These are phyloP conservation scores for Corythornis vintsioides DNA, from an alignment of 2,113 vertebrate species.

Conservation along the genomic window DNA sequence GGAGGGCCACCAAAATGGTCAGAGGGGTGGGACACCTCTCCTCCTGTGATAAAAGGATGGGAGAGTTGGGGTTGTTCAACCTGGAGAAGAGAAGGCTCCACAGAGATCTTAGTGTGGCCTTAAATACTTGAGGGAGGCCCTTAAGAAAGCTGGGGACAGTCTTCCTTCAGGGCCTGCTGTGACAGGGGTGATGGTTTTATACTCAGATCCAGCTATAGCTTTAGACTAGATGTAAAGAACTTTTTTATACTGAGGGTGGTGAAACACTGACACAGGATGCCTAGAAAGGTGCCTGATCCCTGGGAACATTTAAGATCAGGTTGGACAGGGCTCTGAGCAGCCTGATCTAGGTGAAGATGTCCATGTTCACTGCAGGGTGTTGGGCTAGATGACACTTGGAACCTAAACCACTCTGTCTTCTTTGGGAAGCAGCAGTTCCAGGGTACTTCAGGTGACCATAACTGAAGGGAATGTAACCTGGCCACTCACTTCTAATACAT, in stretches of 20 bases:
- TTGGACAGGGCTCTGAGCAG: background rate
- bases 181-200: background rate
- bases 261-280: no score
- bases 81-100: background rate
- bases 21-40: no score
- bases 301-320: background rate
- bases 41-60: background rate
- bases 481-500: background rate
- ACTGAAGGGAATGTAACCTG: background rate
- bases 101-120: background rate
- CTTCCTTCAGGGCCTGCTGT: no score
- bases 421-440: background rate
- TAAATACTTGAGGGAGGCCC: background rate
- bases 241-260: no score
- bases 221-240: background rate
- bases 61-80: background rate
- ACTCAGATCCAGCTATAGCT: background rate
- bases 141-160: background rate
- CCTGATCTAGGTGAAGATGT: background rate
- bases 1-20: no score
- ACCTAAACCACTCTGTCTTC: background rate
- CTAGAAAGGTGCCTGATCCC: background rate
- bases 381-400: background rate
- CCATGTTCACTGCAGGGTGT: background rate
- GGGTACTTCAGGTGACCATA: background rate